Conservation (phyloP, 1,140 invertebrate species). For the Geopemphigus sp. region DNA sequence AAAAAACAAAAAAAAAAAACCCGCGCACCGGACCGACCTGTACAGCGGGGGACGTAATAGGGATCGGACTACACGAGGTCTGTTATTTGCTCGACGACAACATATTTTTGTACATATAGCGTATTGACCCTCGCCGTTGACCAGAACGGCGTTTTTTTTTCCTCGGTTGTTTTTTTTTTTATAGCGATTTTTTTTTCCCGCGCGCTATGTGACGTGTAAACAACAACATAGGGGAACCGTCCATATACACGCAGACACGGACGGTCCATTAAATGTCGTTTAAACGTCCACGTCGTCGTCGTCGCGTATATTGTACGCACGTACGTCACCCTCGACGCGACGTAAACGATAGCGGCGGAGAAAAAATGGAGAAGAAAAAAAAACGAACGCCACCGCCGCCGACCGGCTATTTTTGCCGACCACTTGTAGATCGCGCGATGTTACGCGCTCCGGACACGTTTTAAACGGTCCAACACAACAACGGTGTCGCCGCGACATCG, state of each 20-base stretch:
- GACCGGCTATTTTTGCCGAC: background rate
- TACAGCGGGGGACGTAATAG: too few relatives aligned
- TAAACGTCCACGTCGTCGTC: constrained; percentile 16
- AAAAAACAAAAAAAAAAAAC: too few relatives aligned
- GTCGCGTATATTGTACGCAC: too few relatives aligned
- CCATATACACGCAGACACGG: background rate
- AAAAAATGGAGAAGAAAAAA: background rate
- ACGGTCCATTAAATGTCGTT: constrained; percentile 36
- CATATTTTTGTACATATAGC: background rate
- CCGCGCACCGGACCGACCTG: too few relatives aligned
- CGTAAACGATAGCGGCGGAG: too few relatives aligned
- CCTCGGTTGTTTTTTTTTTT: constrained; percentile 18
- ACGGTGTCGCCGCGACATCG: too few relatives aligned
- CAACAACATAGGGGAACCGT: constrained; percentile 1
- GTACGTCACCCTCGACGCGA: constrained; percentile 19
- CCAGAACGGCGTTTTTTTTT: constrained; percentile 24
- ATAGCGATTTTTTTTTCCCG: constrained; percentile 5
- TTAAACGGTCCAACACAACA: too few relatives aligned
- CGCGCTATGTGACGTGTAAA: background rate
- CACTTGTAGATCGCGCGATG: background rate
- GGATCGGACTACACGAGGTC: background rate
- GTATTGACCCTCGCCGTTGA: background rate
- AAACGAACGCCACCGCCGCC: too few relatives aligned
- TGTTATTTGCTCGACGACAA: constrained; percentile 35
- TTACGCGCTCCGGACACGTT: too few relatives aligned